These are phyloP conservation scores for Brachypteracias leptosomus DNA, from an alignment of 2,113 vertebrate genomes.

Conservation along the genomic window DNA sequence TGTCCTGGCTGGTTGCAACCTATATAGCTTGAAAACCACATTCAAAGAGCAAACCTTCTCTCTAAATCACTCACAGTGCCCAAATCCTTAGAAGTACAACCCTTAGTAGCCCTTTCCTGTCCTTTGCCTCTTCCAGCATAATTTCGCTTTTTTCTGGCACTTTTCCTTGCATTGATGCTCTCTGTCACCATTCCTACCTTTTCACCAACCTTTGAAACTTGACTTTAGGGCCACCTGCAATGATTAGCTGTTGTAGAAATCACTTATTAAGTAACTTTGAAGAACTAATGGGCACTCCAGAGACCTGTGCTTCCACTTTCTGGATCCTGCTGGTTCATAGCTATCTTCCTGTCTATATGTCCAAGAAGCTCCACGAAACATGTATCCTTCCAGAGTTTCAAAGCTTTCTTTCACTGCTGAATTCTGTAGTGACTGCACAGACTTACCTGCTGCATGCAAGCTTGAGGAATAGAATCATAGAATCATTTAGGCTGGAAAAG, in stretches of 20 bases:
- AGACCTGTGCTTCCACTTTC: not conserved
- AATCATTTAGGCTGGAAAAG: not conserved
- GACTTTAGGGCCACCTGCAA: not conserved
- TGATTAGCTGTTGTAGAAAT: not conserved
- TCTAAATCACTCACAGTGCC: not conserved
- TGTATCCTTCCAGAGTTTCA: not conserved
- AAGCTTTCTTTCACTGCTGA: not conserved
- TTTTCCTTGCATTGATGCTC: not conserved
- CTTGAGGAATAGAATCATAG: not conserved
- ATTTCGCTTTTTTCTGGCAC: not conserved
- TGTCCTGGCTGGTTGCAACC: not conserved
- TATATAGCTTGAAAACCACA: not conserved
- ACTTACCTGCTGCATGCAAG: not conserved
- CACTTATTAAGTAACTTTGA: not conserved
- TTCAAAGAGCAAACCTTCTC: not conserved
- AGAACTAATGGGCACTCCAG: not conserved
- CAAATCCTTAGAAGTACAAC: not conserved
- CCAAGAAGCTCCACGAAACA: not conserved
- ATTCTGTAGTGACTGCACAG: not conserved
- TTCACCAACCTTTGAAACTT: not conserved
- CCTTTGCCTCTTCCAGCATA: not conserved
- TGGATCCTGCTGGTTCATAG: not conserved
- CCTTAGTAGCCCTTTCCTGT: not conserved
- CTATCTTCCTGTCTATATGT: not conserved
- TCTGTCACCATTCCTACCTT: rapidly evolving